Evolutionary conservation across 2,888 invertebrate species (phyloP), one percentile per base, ranked within the genome.

Genomic region (Phaedon cochleariae): DNA sequence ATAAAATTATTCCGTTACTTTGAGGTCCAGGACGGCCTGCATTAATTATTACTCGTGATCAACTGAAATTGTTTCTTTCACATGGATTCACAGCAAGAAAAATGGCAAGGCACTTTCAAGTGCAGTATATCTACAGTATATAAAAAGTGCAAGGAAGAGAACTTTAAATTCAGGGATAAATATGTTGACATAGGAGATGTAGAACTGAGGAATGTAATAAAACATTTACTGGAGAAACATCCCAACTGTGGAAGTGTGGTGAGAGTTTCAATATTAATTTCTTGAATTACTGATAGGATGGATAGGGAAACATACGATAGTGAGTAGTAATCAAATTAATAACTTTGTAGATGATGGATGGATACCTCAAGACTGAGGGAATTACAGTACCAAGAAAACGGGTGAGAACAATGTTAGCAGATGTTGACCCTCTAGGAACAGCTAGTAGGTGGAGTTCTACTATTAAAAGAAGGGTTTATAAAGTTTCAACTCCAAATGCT

Each of bases 241-340:
- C 49, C 49, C 12, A 51, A 51, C n/a, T 51, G 49, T 51, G 49
- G 49, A 1, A 51, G 49, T 51, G 49, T 21, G 21, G 49, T 51
- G 17, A 51, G 49, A 48, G 18, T 41, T 41, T 9, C 1, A 48
- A 10, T 9, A 48, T 18, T 20, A 17, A 48, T 7, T 18, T 48
- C 20, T 20, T 15, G 15, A 17, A 48, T 20, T 48, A 10, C 15
- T 48, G n/a, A n/a, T n/a, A n/a, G n/a, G n/a, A n/a, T n/a, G n/a
- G n/a, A n/a, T n/a, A n/a, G n/a, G n/a, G n/a, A n/a, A n/a, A n/a
- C n/a, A n/a, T n/a, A n/a, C n/a, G n/a, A n/a, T n/a, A n/a, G n/a
- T n/a, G n/a, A n/a, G n/a, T n/a, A n/a, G n/a, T n/a, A n/a, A 10
- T 48, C 17, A 48, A 3, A 18, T 15, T 15, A 48, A 48, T 48